A percentile compares a stretch with the other conserved stretches of the same genome.
These are phyloP conservation scores for Pheosia tremula DNA, from an alignment of 2,888 invertebrate genomes.

Conservation along the genomic window DNA sequence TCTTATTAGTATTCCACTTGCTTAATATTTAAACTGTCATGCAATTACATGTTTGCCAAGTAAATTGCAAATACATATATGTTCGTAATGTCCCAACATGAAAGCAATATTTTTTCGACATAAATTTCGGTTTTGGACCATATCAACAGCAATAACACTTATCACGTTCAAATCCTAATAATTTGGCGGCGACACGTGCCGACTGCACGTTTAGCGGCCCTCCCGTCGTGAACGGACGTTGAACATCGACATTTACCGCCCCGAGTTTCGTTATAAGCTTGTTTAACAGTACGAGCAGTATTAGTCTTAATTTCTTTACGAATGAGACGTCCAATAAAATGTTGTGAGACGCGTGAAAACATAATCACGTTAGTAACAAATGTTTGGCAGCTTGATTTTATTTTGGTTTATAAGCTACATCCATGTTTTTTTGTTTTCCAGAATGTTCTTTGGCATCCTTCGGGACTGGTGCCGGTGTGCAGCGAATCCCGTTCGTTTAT, in stretches of 20 bases:
- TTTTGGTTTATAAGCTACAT: conserved; percentile 8
- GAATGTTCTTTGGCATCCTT: conserved; percentile 93
- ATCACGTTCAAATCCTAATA: conserved; percentile 13
- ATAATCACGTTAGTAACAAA: conserved; percentile 20
- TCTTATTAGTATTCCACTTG: not conserved
- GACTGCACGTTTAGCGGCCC: conserved; percentile 14
- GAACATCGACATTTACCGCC: conserved; percentile 10
- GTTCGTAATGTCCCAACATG: not conserved
- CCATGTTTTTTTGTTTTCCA: conserved; percentile 70
- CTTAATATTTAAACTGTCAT: not conserved
- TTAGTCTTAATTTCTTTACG: conserved; percentile 57
- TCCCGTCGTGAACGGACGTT: conserved; percentile 9
- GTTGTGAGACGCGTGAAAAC: conserved; percentile 5
- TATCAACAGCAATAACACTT: conserved; percentile 10
- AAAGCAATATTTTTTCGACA: not conserved
- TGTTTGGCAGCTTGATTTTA: conserved; percentile 6
- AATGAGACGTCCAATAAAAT: conserved; percentile 42
- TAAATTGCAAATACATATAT: conserved; percentile 2
- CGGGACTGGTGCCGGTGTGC: conserved; percentile 87
- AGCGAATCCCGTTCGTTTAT: conserved; percentile 94
- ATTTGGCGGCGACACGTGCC: conserved; percentile 16
- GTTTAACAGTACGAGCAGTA: conserved; percentile 35
- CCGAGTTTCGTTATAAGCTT: conserved; percentile 38
- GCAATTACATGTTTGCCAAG: not conserved
- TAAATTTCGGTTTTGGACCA: conserved; percentile 9